Evolutionary conservation across 2,888 invertebrate genomes (phyloP).

Genomic region (Clistopyga incitator): DNA sequence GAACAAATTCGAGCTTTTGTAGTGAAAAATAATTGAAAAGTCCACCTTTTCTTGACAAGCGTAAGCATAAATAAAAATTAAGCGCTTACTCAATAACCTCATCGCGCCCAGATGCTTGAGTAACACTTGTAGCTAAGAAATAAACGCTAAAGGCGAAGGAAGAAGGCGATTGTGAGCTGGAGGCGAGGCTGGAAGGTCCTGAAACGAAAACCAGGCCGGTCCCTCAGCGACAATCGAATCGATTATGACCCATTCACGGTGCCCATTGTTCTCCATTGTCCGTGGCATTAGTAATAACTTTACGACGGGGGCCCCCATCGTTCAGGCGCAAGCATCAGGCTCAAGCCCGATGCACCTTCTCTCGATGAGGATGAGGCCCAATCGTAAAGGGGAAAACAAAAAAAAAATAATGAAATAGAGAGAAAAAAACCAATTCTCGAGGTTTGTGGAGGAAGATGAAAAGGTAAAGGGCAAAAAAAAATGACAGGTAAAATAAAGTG

Average conservation of each 20-base stretch:
- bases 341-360: not conserved
- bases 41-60: no score
- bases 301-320: conserved; percentile 68
- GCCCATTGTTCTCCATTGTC: conserved; percentile 73
- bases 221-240: conserved; percentile 76
- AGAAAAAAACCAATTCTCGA: conserved; percentile 27
- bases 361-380: conserved; percentile 60
- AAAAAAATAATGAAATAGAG: conserved; percentile 25
- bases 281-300: conserved; percentile 74
- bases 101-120: conserved; percentile 3
- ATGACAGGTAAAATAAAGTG: conserved; percentile 38
- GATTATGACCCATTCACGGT: conserved; percentile 76
- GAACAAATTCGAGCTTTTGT: no score
- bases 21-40: no score
- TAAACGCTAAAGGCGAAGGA: not conserved
- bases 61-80: no score
- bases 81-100: no score
- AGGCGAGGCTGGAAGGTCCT: conserved; percentile 23
- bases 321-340: conserved; percentile 21
- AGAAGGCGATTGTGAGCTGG: conserved; percentile 8
- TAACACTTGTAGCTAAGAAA: conserved; percentile 29
- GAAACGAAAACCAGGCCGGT: conserved; percentile 62
- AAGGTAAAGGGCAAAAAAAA: conserved; percentile 17
- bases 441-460: not conserved
- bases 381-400: conserved; percentile 70